These are phyloP conservation scores for Plagiodera versicolora DNA, from an alignment of 2,888 invertebrate species.

Conservation along the genomic window DNA sequence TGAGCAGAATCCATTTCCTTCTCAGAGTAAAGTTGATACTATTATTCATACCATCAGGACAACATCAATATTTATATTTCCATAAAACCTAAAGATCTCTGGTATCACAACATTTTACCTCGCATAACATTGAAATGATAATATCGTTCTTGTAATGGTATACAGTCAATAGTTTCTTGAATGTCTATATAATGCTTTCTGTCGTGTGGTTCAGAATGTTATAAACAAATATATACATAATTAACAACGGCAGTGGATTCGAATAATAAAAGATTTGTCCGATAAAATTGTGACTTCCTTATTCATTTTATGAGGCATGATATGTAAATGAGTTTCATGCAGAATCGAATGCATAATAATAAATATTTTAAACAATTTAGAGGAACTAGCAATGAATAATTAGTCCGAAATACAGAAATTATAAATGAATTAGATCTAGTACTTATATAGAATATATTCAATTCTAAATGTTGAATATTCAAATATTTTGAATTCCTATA, in stretches of 20 bases:
- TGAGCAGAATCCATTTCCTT: background rate
- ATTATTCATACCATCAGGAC: background rate
- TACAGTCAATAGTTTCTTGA: constrained; percentile 11
- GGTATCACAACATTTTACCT: background rate
- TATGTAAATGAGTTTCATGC: no score
- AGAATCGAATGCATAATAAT: no score
- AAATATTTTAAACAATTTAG: no score
- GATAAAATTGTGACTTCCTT: constrained; percentile 31
- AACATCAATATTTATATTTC: constrained; percentile 12
- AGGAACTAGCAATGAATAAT: no score
- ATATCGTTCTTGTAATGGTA: constrained; percentile 13
- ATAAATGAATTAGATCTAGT: no score
- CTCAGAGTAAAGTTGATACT: background rate
- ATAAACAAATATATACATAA: constrained; percentile 28
- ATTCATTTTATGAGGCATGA: constrained; percentile 19
- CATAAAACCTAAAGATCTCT: constrained; percentile 9
- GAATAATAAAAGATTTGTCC: constrained; percentile 31
- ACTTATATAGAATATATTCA: no score
- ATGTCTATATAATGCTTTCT: constrained; percentile 23
- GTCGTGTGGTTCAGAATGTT: constrained; percentile 22
- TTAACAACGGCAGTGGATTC: constrained; percentile 29
- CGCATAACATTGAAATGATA: background rate
- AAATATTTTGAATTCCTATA: no score
- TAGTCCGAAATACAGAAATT: no score
- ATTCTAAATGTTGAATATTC: no score